Base-by-base conservation (phyloP, 2,113 vertebrate genomes). In the Salvelinus namaycush region DNA sequence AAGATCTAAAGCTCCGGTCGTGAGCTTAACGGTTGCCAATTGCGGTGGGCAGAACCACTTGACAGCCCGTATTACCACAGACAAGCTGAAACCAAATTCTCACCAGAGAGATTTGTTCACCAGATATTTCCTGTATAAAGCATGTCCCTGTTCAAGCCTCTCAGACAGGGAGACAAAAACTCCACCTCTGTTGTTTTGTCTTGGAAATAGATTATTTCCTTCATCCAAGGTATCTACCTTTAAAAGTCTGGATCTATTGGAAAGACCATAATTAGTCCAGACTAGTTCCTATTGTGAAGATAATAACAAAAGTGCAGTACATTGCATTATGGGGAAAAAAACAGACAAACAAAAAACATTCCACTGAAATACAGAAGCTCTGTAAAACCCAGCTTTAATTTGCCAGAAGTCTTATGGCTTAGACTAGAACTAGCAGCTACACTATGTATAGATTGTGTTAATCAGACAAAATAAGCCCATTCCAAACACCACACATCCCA, bases 171-270 rank as follows among this genome's bases (percentile, higher is more conserved):
- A 44, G 20, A 70, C 16, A 8, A 11, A 0, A 44, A 48, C 39
- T 44, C 18, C 3, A 49, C n/a, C 39, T 26, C 8, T 51, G 70
- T 69, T 44, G 9, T 9, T 44, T 48, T 59, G 75, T 12, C 16
- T 77, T 68, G 69, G 75, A 39, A 77, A 79, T 79, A 76, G 22
- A 34, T 70, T 27, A 16, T 2, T 8, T 74, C 76, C 51, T 74
- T 11, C 9, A 11, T 9, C 27, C 16, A 16, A 71, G 12, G 1
- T 0, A 68, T 72, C 70, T 70, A 34, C 75, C 51, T 70, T 79
- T 54, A 71, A 64, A 13, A 11, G 60, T 74, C 16, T 70, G 22
- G 39, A 3, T 11, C 64, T 26, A 24, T 27, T 9, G 22, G 64
- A 44, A 70, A 73, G n/a, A 70, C 48, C 14, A 24, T 57, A 74